Evolutionary conservation across 1,140 invertebrate genomes (phyloP).

Genomic region (Palaemon carinicauda): DNA sequence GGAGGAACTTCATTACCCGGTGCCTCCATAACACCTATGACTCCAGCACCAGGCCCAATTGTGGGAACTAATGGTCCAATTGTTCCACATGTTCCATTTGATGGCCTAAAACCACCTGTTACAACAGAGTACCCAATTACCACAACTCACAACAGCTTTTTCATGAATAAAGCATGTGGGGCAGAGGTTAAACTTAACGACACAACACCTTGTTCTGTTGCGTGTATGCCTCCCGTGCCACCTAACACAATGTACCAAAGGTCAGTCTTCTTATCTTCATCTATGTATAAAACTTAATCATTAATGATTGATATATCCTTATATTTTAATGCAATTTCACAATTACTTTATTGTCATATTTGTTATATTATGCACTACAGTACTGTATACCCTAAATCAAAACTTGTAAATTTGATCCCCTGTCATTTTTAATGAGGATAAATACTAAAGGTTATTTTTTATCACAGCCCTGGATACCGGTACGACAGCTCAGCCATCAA

Average conservation of each 20-base stretch:
- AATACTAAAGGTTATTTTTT: background rate
- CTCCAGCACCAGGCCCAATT: slow-evolving; percentile 24
- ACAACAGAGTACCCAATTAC: slow-evolving; percentile 67
- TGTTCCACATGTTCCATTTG: slow-evolving; percentile 64
- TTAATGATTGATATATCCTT: too few species aligned
- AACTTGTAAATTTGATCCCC: too few species aligned
- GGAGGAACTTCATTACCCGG: slow-evolving; percentile 61
- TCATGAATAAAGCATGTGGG: slow-evolving; percentile 56
- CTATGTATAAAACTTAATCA: background rate
- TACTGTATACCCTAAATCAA: too few species aligned
- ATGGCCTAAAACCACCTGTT: slow-evolving; percentile 53
- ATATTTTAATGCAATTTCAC: background rate
- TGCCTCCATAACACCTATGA: slow-evolving; percentile 38
- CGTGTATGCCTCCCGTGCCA: slow-evolving; percentile 48
- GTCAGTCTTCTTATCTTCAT: background rate
- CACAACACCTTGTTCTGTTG: slow-evolving; percentile 50
- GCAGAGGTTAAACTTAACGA: slow-evolving; percentile 56
- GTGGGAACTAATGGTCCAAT: slow-evolving; percentile 57
- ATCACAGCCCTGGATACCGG: slow-evolving; percentile 79
- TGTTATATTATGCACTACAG: too few species aligned
- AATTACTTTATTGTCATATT: too few species aligned
- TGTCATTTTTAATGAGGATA: too few species aligned
- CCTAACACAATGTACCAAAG: slow-evolving; percentile 50
- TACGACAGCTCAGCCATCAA: slow-evolving; percentile 81
- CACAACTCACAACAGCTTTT: slow-evolving; percentile 60